These are phyloP conservation scores for Triplophysa bombifrons DNA, from an alignment of 2,797 vertebrate genomes.

Conservation along the genomic window DNA sequence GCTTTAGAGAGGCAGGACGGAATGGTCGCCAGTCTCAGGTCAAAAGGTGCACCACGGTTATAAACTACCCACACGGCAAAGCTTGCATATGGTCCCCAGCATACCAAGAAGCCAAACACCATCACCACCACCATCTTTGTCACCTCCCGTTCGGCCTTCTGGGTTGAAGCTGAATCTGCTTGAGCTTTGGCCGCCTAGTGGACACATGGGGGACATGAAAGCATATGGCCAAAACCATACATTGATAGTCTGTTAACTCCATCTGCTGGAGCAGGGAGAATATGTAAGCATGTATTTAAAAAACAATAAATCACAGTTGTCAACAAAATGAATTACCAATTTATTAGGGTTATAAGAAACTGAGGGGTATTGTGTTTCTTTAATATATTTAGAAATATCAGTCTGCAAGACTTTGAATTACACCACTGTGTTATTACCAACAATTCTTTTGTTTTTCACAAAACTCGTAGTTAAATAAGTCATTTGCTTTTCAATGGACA, in stretches of 20 bases:
- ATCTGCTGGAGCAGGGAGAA: neutral
- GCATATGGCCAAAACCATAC: neutral
- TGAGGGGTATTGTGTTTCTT: neutral
- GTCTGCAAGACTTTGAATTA: neutral
- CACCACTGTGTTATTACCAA: neutral
- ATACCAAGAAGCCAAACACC: slow-evolving; percentile 79
- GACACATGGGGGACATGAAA: neutral
- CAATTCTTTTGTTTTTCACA: neutral
- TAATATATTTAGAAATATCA: neutral
- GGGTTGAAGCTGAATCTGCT: slow-evolving; percentile 79
- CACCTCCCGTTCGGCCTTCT: slow-evolving; percentile 81
- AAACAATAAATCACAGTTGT: neutral
- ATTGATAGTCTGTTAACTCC: neutral
- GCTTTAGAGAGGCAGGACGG: slow-evolving; percentile 77
- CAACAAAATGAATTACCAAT: neutral
- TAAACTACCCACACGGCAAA: slow-evolving; percentile 75
- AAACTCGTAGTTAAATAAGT: too few species aligned
- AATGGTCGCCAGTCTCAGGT: slow-evolving; percentile 74
- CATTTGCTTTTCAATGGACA: neutral
- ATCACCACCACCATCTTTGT: slow-evolving; percentile 81
- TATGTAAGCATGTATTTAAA: neutral
- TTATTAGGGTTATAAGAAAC: neutral
- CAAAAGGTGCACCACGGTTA: slow-evolving; percentile 71
- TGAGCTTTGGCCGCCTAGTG: slow-evolving; percentile 77
- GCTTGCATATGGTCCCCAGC: slow-evolving; percentile 73